phyloP scores from a whole-genome alignment of 2,113 vertebrate species.

The Platichthys stellatus region DNA sequence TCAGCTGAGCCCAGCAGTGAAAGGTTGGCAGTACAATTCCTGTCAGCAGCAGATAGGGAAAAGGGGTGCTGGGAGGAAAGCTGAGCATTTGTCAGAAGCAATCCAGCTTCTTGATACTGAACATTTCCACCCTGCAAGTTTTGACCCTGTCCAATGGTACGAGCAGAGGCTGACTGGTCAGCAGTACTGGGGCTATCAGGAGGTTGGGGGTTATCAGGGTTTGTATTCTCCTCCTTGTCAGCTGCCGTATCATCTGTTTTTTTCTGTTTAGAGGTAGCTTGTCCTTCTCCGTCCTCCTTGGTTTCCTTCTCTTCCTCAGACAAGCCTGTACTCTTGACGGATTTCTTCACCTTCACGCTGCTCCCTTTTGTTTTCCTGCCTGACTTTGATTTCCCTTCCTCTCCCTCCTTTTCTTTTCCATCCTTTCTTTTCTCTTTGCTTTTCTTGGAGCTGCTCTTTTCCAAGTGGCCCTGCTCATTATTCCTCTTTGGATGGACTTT shows the following conservation, averaged over 20 bases:
- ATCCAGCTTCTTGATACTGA: constrained; percentile 37
- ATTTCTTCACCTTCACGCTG: constrained; percentile 30
- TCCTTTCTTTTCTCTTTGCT: constrained; percentile 47
- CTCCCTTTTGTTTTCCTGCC: constrained; percentile 15
- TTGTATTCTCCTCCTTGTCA: not conserved
- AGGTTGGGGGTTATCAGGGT: not conserved
- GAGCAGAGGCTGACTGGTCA: not conserved
- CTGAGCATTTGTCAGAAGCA: constrained; percentile 19
- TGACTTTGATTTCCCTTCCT: constrained; percentile 11
- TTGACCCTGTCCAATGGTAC: constrained; percentile 19
- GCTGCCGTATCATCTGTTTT: constrained; percentile 6
- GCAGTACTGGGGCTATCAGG: not conserved
- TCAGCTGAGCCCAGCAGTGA: constrained; percentile 30
- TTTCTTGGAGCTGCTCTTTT: constrained; percentile 57
- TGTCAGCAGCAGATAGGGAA: constrained; percentile 1
- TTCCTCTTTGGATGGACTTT: constrained; percentile 81
- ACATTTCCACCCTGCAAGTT: not conserved
- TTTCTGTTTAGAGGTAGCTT: constrained; percentile 14
- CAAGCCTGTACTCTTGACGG: not conserved
- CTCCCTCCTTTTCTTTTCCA: constrained; percentile 13
- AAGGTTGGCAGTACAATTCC: constrained; percentile 29
- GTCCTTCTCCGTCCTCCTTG: not conserved
- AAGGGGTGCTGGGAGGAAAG: constrained; percentile 16
- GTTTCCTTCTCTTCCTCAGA: constrained; percentile 4
- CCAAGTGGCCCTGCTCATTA: not conserved